Percentiles rank a stretch among this genome's conserved stretches.
Conservation (phyloP, 2,113 vertebrate genomes). For the Lasiurus borealis region DNA sequence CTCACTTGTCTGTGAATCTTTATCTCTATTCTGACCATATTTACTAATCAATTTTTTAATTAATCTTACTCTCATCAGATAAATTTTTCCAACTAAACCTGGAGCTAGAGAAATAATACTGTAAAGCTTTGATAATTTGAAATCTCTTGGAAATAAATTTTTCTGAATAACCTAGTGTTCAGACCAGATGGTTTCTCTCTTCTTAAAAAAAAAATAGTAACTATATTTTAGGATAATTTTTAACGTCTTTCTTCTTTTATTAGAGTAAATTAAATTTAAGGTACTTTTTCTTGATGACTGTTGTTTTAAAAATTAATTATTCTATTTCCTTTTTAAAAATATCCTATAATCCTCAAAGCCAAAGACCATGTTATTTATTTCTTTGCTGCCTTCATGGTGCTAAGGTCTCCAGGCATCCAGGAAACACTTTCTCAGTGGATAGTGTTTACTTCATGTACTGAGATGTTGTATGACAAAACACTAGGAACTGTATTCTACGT, state of each 20-base stretch:
- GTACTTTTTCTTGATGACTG: neutral
- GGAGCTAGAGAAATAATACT: neutral
- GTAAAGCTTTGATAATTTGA: slow-evolving; percentile 22
- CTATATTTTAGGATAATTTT: slow-evolving; percentile 3
- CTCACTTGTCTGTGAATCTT: neutral
- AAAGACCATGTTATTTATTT: neutral
- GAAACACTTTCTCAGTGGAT: neutral
- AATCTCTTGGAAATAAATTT: slow-evolving; percentile 24
- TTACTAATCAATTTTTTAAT: neutral
- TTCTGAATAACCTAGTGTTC: neutral
- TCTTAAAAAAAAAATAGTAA: neutral
- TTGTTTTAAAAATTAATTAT: slow-evolving; percentile 10
- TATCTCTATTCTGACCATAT: slow-evolving; percentile 17
- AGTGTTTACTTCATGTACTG: neutral
- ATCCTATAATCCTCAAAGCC: neutral
- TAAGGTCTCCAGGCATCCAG: neutral
- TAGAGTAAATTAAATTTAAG: neutral
- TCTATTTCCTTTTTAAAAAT: neutral
- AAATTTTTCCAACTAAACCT: neutral
- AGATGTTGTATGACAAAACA: neutral
- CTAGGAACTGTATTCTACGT: neutral
- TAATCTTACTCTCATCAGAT: slow-evolving; percentile 33
- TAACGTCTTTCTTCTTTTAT: neutral
- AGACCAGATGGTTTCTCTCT: neutral
- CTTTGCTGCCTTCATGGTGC: neutral